phyloP scores from a whole-genome alignment of 2,888 invertebrate genomes.

The Doris montereyensis region DNA sequence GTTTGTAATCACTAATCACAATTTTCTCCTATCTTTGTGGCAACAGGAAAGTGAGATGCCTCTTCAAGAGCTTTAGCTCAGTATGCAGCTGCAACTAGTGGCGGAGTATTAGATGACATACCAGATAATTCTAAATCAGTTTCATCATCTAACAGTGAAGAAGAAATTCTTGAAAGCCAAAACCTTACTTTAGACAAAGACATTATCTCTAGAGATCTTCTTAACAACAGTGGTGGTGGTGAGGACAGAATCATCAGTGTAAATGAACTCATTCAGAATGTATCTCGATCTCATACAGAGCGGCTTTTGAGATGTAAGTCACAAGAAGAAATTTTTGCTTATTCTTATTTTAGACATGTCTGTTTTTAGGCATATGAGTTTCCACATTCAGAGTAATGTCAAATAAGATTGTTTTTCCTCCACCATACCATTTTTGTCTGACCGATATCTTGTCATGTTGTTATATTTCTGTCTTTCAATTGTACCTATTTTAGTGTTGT shows the following conservation, averaged over 20 bases:
- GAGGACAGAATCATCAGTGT: conserved; percentile 70
- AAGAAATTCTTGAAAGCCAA: conserved; percentile 73
- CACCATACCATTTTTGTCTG: too few species aligned
- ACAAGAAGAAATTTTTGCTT: too few species aligned
- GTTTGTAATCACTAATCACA: background rate
- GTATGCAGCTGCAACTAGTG: conserved; percentile 75
- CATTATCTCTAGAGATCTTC: conserved; percentile 70
- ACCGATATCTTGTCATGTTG: too few species aligned
- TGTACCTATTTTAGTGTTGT: too few species aligned
- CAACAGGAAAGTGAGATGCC: conserved; percentile 94
- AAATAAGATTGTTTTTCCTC: too few species aligned
- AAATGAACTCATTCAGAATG: conserved; percentile 68
- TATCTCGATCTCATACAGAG: conserved; percentile 73
- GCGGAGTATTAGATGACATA: conserved; percentile 31
- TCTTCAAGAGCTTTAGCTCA: conserved; percentile 91
- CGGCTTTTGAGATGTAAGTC: conserved; percentile 78
- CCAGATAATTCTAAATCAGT: conserved; percentile 44
- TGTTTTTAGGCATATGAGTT: too few species aligned
- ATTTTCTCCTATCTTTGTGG: background rate
- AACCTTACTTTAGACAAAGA: conserved; percentile 73
- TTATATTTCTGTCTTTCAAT: too few species aligned
- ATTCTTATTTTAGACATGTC: too few species aligned
- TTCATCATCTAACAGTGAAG: conserved; percentile 67
- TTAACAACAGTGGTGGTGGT: conserved; percentile 66
- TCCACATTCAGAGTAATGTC: too few species aligned